Percentiles rank a stretch among this genome's conserved stretches.
These are phyloP conservation scores for Choloepus hoffmanni DNA, from an alignment of 2,113 vertebrate species.

Conservation along the genomic window DNA sequence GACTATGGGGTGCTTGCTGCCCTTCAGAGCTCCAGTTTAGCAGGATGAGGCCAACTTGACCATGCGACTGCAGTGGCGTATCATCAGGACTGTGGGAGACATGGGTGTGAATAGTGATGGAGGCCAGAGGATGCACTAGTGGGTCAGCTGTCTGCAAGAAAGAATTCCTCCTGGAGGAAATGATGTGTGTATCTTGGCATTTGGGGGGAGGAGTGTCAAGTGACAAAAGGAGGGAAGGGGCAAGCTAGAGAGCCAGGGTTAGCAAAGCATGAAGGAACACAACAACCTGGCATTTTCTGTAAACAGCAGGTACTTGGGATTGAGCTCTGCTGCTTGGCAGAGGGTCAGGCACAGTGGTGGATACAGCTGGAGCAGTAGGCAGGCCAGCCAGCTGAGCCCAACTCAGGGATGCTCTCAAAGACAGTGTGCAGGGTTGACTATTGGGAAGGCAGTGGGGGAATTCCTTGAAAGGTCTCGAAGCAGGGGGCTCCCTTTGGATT, in stretches of 20 bases:
- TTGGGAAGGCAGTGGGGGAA: background rate
- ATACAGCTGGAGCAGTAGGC: background rate
- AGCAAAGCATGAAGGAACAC: accelerated
- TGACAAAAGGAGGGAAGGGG: too few relatives aligned
- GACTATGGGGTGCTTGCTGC: background rate
- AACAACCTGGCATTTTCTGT: background rate
- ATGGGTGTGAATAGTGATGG: too few relatives aligned
- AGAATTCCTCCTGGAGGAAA: background rate
- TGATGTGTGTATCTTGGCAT: accelerated
- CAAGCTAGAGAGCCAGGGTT: background rate
- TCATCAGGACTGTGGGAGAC: background rate
- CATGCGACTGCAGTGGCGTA: accelerated
- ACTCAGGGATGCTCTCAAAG: background rate
- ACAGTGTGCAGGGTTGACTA: background rate
- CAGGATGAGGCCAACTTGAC: background rate
- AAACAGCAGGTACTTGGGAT: background rate
- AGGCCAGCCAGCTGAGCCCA: background rate
- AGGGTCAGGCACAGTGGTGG: background rate
- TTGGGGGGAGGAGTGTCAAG: background rate
- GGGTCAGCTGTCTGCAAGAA: background rate
- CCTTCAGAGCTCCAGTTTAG: too few relatives aligned
- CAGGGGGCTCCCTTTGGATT: accelerated
- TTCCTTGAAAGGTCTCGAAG: background rate
- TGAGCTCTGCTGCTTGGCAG: accelerated
- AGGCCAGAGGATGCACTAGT: background rate